Percentiles rank a stretch among this genome's conserved stretches.
Conservation (phyloP, 2,113 vertebrate species). For the Rafetus swinhoei region DNA sequence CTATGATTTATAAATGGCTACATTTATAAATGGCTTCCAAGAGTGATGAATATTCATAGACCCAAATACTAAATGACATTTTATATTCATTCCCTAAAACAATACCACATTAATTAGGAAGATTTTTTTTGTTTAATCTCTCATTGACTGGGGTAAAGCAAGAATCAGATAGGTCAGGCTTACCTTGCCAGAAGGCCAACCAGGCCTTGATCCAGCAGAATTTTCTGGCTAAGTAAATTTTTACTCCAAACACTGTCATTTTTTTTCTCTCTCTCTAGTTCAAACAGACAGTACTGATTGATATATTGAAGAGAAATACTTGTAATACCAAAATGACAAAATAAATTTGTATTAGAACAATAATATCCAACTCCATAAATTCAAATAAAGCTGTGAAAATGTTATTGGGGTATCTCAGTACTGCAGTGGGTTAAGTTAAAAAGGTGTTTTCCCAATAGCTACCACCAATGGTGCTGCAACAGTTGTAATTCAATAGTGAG, state of each 20-base stretch:
- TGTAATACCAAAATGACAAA: neutral
- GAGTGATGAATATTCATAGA: neutral
- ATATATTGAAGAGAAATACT: neutral
- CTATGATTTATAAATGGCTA: neutral
- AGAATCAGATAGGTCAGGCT: neutral
- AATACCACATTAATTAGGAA: neutral
- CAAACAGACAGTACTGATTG: neutral
- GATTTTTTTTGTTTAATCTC: neutral
- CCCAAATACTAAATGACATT: neutral
- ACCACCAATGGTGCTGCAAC: too few relatives aligned
- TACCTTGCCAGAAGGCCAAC: neutral
- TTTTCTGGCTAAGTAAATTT: neutral
- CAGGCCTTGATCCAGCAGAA: neutral
- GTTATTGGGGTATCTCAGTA: neutral
- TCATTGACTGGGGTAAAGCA: neutral
- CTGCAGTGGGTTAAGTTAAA: fast-evolving
- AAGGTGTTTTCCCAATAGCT: fast-evolving
- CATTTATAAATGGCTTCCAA: neutral
- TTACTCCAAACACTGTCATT: neutral
- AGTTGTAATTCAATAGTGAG: neutral
- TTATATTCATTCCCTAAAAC: neutral
- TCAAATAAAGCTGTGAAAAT: neutral
- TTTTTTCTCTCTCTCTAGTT: neutral
- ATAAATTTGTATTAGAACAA: fast-evolving
- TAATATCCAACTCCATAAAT: neutral